Evolutionary conservation across 2,797 vertebrate species (phyloP).

Genomic region (Melanotaenia nigrans): DNA sequence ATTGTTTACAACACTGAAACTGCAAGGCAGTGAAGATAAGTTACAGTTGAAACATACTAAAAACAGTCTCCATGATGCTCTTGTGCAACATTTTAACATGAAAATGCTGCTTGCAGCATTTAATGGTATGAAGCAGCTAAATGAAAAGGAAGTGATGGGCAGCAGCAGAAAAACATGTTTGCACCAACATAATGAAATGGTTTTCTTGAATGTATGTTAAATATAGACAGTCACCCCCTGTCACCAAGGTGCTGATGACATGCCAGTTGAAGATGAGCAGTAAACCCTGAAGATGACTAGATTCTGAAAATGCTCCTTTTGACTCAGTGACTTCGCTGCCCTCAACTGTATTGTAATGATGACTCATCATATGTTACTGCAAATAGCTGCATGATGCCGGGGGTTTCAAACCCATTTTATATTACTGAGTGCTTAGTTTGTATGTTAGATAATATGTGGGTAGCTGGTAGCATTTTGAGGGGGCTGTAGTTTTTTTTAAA

Average conservation of each 20-base stretch:
- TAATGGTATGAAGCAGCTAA: slow-evolving; percentile 3
- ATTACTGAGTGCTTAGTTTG: slow-evolving; percentile 18
- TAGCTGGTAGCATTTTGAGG: slow-evolving; percentile 9
- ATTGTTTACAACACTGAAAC: neutral
- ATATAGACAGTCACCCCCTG: slow-evolving; percentile 43
- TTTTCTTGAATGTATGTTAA: slow-evolving; percentile 40
- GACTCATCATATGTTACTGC: slow-evolving; percentile 50
- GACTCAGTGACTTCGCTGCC: neutral
- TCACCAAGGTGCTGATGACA: slow-evolving; percentile 46
- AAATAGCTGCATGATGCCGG: slow-evolving; percentile 44
- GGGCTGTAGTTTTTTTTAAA: neutral
- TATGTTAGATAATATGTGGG: slow-evolving; percentile 20
- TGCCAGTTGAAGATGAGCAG: slow-evolving; percentile 25
- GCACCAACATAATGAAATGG: slow-evolving; percentile 8
- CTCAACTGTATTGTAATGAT: slow-evolving; percentile 30
- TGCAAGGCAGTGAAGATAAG: neutral
- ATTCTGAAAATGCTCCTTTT: slow-evolving; percentile 36
- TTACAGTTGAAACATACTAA: neutral
- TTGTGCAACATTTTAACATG: neutral
- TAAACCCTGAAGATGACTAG: slow-evolving; percentile 4
- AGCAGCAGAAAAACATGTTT: slow-evolving; percentile 1
- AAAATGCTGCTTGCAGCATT: neutral
- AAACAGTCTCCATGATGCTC: neutral
- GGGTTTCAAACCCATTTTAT: slow-evolving; percentile 28
- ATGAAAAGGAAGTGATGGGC: neutral